Percentiles rank a stretch among this genome's conserved stretches.
Evolutionary conservation across 2,113 vertebrate species (phyloP).

Genomic region (Barbus barbus): DNA sequence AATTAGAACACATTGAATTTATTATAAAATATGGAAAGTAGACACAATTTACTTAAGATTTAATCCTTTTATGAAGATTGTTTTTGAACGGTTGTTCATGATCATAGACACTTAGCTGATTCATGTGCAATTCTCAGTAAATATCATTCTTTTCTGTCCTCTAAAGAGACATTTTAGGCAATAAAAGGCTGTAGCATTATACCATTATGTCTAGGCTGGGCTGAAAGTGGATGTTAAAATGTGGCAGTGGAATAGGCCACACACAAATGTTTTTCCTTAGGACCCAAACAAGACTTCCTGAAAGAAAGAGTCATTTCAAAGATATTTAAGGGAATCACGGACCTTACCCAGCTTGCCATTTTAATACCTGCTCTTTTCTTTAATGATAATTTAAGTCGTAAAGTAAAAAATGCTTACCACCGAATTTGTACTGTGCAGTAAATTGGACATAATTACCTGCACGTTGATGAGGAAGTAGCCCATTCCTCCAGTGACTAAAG

Average conservation of each 20-base stretch:
- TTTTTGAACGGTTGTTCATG: background rate
- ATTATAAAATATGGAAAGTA: too few relatives aligned
- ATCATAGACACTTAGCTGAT: background rate
- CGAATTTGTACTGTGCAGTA: constrained; percentile 25
- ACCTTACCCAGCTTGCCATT: constrained; percentile 8
- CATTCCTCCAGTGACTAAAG: constrained; percentile 17
- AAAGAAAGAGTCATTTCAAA: constrained; percentile 50
- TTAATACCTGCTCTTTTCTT: constrained; percentile 35
- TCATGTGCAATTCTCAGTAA: background rate
- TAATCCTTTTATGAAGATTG: background rate
- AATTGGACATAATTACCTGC: constrained; percentile 39
- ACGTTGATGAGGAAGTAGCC: constrained; percentile 15
- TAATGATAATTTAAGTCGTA: constrained; percentile 39
- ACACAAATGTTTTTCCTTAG: constrained; percentile 68
- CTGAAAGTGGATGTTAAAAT: constrained; percentile 63
- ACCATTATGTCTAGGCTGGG: constrained; percentile 43
- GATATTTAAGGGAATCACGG: constrained; percentile 15
- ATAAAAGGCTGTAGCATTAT: background rate
- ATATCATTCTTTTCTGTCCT: background rate
- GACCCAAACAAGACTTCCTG: constrained; percentile 47
- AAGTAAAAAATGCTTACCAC: constrained; percentile 31
- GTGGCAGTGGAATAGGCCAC: constrained; percentile 52
- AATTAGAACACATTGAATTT: too few relatives aligned
- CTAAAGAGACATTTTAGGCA: background rate
- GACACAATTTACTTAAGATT: too few relatives aligned